phyloP scores from a whole-genome alignment of 2,797 vertebrate genomes.

The Hozukius guyotensis region DNA sequence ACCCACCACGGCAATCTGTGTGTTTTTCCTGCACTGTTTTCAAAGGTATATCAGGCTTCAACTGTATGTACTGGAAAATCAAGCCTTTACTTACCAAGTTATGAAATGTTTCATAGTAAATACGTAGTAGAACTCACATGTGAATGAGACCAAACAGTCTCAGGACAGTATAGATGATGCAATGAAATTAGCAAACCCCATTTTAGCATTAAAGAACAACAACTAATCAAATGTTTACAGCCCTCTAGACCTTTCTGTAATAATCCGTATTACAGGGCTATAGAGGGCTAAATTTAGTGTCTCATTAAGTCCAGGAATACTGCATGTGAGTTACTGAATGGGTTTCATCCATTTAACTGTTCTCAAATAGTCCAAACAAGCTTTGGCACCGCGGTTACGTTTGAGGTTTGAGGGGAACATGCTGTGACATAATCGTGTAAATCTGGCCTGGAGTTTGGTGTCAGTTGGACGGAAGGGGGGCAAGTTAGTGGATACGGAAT shows the following conservation, averaged over 20 bases:
- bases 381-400: not conserved
- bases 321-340: not conserved
- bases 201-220: not conserved
- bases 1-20: not conserved
- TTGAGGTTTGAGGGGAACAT: conserved; percentile 19
- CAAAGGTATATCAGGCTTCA: not conserved
- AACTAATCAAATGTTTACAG: not conserved
- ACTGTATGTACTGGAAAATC: not conserved
- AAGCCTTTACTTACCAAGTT: not conserved
- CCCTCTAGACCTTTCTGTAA: not conserved
- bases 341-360: conserved; percentile 44
- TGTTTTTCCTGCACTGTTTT: not conserved
- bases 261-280: conserved; percentile 4
- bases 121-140: not conserved
- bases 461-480: not conserved
- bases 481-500: not conserved
- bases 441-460: conserved; percentile 2
- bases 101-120: not conserved
- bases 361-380: conserved; percentile 15
- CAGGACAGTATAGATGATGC: not conserved
- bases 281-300: not conserved
- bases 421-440: conserved; percentile 29
- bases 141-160: not conserved
- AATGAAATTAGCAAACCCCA: not conserved
- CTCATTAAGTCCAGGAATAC: conserved; percentile 24